Conservation (phyloP, 2,888 invertebrate species). For the Cantharis nigra region DNA sequence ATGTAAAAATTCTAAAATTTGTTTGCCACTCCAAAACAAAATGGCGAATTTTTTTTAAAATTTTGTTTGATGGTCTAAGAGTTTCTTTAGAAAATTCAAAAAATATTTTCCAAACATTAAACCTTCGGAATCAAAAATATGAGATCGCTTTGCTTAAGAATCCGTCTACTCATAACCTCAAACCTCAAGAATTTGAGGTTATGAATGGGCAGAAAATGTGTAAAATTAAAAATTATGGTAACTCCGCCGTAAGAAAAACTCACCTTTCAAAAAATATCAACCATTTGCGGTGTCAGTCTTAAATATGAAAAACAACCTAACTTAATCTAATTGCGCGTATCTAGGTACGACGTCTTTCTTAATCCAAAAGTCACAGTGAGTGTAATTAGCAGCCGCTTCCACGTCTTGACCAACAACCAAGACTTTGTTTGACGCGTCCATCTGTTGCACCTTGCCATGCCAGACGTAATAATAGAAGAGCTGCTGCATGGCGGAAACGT, state of each 20-base stretch:
- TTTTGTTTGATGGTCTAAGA: neutral
- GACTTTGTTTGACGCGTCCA: slow-evolving; percentile 61
- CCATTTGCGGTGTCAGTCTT: neutral
- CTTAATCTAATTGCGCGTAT: slow-evolving; percentile 77
- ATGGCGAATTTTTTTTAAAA: neutral
- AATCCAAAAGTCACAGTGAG: slow-evolving; percentile 79
- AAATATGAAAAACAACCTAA: slow-evolving; percentile 54
- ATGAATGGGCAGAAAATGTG: neutral
- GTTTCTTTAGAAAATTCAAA: neutral
- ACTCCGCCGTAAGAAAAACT: neutral
- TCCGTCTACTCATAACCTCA: neutral
- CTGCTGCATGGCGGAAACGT: slow-evolving; percentile 78
- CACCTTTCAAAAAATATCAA: neutral
- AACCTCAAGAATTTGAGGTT: neutral
- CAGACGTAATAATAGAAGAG: slow-evolving; percentile 82
- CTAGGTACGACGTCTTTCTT: slow-evolving; percentile 73
- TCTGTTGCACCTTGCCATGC: slow-evolving; percentile 68
- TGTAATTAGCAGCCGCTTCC: slow-evolving; percentile 66
- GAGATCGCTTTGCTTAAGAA: neutral
- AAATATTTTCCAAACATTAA: neutral
- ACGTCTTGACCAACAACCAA: slow-evolving; percentile 75
- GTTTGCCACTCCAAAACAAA: neutral
- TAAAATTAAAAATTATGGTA: neutral
- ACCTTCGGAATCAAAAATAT: neutral
- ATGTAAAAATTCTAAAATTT: neutral